Conservation (phyloP, 2,888 invertebrate species). For the Phalera bucephala region DNA sequence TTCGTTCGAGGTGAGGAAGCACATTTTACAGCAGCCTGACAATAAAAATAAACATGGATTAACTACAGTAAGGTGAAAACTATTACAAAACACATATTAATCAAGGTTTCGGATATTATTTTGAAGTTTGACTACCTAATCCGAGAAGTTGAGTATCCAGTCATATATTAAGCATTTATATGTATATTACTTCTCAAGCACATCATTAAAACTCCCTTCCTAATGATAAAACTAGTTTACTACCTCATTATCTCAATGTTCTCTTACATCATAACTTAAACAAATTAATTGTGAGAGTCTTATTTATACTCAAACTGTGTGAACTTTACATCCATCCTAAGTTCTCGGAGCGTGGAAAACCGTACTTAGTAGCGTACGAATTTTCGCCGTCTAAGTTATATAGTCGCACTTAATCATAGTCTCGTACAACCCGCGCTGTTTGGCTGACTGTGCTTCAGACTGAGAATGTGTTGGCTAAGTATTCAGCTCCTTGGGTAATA, state of each 20-base stretch:
- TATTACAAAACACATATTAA: no score
- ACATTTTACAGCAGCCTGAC: constrained; percentile 78
- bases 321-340: constrained; percentile 32
- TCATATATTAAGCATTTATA: no score
- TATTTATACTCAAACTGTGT: constrained; percentile 34
- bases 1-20: constrained; percentile 78
- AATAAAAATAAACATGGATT: constrained; percentile 28
- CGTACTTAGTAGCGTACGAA: constrained; percentile 32
- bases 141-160: no score
- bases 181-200: no score
- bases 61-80: no score
- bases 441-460: constrained; percentile 41
- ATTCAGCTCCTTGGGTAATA: constrained; percentile 38
- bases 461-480: constrained; percentile 44
- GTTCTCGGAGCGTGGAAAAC: constrained; percentile 33
- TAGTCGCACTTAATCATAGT: constrained; percentile 51
- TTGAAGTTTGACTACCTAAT: no score
- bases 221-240: not conserved
- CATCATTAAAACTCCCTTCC: not conserved
- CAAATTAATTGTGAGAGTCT: constrained; percentile 29
- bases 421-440: constrained; percentile 28
- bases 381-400: constrained; percentile 43
- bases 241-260: constrained; percentile 7
- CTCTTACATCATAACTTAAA: constrained; percentile 22
- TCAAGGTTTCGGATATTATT: no score